Conservation (phyloP, 2,888 invertebrate species). For the Ernsta delagoae region DNA sequence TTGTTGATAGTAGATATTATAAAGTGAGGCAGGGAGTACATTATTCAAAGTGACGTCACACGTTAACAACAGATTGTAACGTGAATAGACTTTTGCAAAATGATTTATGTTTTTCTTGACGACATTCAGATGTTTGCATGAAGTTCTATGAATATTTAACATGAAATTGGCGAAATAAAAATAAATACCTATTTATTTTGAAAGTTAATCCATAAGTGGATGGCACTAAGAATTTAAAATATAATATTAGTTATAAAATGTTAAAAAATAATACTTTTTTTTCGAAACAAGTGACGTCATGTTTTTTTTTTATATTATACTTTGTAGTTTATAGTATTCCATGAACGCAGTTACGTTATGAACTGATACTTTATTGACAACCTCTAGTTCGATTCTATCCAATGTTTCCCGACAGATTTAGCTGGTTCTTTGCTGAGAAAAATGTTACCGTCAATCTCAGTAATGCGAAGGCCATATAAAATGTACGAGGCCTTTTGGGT, state of each 20-base stretch:
- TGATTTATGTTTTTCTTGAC: slow-evolving; percentile 10
- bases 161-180: too few species aligned
- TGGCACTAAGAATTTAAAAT: too few species aligned
- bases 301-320: too few species aligned
- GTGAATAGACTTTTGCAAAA: slow-evolving; percentile 2
- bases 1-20: slow-evolving; percentile 10
- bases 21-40: slow-evolving; percentile 5
- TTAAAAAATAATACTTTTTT: too few species aligned
- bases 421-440: slow-evolving; percentile 38
- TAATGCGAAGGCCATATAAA: slow-evolving; percentile 43
- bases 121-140: neutral
- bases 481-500: slow-evolving; percentile 40
- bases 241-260: too few species aligned
- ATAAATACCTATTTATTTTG: too few species aligned
- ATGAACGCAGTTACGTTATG: neutral
- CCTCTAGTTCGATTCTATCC: neutral
- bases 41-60: slow-evolving; percentile 17
- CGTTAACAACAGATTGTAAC: slow-evolving; percentile 7
- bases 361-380: slow-evolving; percentile 3
- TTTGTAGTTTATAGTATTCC: neutral
- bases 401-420: neutral
- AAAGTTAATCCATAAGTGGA: too few species aligned
- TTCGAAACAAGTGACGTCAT: too few species aligned
- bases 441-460: slow-evolving; percentile 47
- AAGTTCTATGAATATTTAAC: neutral